Conservation (phyloP, 2,888 invertebrate species). For the Plagiodera versicolora region DNA sequence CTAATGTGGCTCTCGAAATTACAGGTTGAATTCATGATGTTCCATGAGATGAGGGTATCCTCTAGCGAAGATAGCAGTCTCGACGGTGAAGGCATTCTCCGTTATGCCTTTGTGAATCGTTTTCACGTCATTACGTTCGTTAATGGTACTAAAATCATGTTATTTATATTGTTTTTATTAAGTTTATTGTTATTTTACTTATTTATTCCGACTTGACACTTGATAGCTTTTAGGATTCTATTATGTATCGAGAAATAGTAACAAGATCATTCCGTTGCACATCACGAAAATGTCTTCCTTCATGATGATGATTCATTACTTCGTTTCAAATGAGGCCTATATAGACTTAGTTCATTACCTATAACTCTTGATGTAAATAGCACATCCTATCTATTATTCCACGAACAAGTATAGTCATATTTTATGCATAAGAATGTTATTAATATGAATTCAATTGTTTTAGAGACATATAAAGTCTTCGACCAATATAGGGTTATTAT, state of each 20-base stretch:
- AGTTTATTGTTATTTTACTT: conserved; percentile 31
- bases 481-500: too few relatives aligned
- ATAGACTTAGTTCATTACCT: too few relatives aligned
- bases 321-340: neutral
- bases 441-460: too few relatives aligned
- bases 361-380: too few relatives aligned
- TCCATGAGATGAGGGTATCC: conserved; percentile 33
- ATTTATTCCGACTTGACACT: conserved; percentile 26
- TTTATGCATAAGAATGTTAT: too few relatives aligned
- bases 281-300: neutral
- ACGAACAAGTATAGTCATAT: too few relatives aligned
- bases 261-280: neutral
- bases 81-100: conserved; percentile 26
- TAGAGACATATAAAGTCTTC: too few relatives aligned
- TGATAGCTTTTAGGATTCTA: conserved; percentile 8
- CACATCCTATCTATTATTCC: too few relatives aligned
- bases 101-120: conserved; percentile 31
- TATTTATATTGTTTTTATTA: conserved; percentile 47
- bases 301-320: neutral
- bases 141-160: conserved; percentile 42
- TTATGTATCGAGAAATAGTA: neutral
- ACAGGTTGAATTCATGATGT: conserved; percentile 47
- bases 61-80: conserved; percentile 27
- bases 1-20: conserved; percentile 30
- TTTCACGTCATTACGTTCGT: conserved; percentile 28